Conservation (phyloP, 2,797 vertebrate species). For the Serranus cabrilla region DNA sequence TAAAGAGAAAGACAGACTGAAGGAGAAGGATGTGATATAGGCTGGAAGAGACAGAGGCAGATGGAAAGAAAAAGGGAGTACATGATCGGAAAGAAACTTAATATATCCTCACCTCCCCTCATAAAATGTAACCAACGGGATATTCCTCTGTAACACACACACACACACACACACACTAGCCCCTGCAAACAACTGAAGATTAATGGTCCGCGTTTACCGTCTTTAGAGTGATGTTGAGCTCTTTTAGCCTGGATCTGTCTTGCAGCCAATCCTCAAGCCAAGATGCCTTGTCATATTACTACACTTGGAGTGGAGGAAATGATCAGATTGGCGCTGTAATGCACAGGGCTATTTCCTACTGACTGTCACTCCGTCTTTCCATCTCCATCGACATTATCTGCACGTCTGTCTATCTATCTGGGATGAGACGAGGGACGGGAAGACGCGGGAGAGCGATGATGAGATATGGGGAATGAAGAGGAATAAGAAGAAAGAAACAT, state of each 20-base stretch:
- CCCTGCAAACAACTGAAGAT: slow-evolving; percentile 46
- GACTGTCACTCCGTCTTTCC: slow-evolving; percentile 16
- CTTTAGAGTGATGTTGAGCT: slow-evolving; percentile 54
- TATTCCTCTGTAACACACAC: not conserved
- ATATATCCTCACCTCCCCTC: not conserved
- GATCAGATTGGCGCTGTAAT: slow-evolving; percentile 20
- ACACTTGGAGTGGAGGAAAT: slow-evolving; percentile 28
- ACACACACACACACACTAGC: slow-evolving; percentile 7
- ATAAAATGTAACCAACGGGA: slow-evolving; percentile 4
- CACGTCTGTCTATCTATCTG: not conserved
- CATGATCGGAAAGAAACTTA: not conserved
- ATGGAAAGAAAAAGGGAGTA: not conserved
- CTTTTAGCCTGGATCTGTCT: slow-evolving; percentile 48
- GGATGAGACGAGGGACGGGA: not conserved
- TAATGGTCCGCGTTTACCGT: slow-evolving; percentile 47
- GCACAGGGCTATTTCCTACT: slow-evolving; percentile 16
- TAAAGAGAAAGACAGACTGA: not conserved
- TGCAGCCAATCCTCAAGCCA: slow-evolving; percentile 16
- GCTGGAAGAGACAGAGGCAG: slow-evolving; percentile 7
- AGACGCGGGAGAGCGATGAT: not conserved
- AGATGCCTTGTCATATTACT: slow-evolving; percentile 45
- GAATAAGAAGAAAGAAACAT: not conserved
- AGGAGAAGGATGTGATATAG: not conserved
- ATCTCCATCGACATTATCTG: slow-evolving; percentile 16
- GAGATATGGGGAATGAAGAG: slow-evolving; percentile 3